These are phyloP conservation scores for Chiloscyllium plagiosum DNA, from an alignment of 2,113 vertebrate genomes.

Conservation along the genomic window DNA sequence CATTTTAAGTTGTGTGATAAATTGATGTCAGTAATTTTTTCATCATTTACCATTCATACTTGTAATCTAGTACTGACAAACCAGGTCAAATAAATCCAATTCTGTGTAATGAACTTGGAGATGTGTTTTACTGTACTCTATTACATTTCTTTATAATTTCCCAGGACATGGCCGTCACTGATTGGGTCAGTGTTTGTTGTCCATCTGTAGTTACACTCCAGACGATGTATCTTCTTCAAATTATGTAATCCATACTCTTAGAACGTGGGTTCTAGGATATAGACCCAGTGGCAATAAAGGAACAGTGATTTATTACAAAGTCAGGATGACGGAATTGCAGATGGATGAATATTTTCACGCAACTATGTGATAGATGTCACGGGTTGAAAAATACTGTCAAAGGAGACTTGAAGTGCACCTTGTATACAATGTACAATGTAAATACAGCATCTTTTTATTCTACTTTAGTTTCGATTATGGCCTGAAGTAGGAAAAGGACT, in stretches of 20 bases:
- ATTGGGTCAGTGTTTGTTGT: not conserved
- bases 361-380: not conserved
- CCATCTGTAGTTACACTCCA: not conserved
- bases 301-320: not conserved
- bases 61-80: slow-evolving; percentile 48
- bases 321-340: not conserved
- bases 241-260: not conserved
- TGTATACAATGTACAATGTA: not conserved
- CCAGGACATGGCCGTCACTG: not conserved
- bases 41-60: slow-evolving; percentile 53
- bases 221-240: not conserved
- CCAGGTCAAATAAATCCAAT: slow-evolving; percentile 34
- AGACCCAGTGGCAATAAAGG: not conserved
- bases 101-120: slow-evolving; percentile 11
- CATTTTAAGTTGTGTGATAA: slow-evolving; percentile 48
- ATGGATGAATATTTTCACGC: not conserved
- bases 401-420: not conserved
- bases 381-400: not conserved
- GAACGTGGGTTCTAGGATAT: not conserved
- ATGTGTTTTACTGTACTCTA: not conserved
- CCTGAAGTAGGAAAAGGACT: too few species aligned
- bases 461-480: too few species aligned
- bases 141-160: not conserved
- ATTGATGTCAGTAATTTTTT: slow-evolving; percentile 51
- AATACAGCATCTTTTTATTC: too few species aligned